These are phyloP conservation scores for Girardinichthys multiradiatus DNA, from an alignment of 2,113 vertebrate species.

Conservation along the genomic window DNA sequence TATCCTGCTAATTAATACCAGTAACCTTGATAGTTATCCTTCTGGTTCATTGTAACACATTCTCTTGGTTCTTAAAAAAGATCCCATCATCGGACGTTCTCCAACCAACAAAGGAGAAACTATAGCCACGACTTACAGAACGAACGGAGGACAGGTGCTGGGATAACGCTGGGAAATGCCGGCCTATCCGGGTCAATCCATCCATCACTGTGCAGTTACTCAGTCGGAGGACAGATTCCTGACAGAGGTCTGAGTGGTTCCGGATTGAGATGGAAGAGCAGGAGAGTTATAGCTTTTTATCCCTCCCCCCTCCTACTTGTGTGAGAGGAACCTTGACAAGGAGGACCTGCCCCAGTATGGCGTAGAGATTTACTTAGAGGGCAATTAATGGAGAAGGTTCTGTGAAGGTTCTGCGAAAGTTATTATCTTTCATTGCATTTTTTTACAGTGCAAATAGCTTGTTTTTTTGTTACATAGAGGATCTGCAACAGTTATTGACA, in stretches of 20 bases:
- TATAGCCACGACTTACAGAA: slow-evolving; percentile 52
- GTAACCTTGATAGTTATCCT: slow-evolving; percentile 1
- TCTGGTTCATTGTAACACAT: slow-evolving; percentile 9
- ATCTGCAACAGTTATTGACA: background rate
- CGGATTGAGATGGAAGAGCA: slow-evolving; percentile 79
- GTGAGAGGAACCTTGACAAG: slow-evolving; percentile 72
- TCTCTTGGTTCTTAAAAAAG: slow-evolving; percentile 5
- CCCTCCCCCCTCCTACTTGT: slow-evolving; percentile 38
- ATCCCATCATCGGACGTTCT: slow-evolving; percentile 3
- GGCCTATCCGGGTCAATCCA: slow-evolving; percentile 79
- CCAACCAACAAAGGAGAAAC: slow-evolving; percentile 33
- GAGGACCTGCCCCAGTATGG: slow-evolving; percentile 41
- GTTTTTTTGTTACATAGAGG: slow-evolving; percentile 1
- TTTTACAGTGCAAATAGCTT: background rate
- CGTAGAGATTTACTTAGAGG: slow-evolving; percentile 27
- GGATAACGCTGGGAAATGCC: slow-evolving; percentile 72
- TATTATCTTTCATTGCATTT: slow-evolving; percentile 26
- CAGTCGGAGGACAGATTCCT: slow-evolving; percentile 75
- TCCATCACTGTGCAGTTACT: slow-evolving; percentile 81
- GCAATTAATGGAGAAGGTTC: slow-evolving; percentile 11
- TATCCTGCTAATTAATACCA: slow-evolving; percentile 11
- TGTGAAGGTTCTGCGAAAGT: slow-evolving; percentile 16
- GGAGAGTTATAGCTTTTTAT: slow-evolving; percentile 72
- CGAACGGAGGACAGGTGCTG: slow-evolving; percentile 44
- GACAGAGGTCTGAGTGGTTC: slow-evolving; percentile 79